Conservation (phyloP, 1,140 invertebrate genomes). For the Nasonia giraulti region DNA sequence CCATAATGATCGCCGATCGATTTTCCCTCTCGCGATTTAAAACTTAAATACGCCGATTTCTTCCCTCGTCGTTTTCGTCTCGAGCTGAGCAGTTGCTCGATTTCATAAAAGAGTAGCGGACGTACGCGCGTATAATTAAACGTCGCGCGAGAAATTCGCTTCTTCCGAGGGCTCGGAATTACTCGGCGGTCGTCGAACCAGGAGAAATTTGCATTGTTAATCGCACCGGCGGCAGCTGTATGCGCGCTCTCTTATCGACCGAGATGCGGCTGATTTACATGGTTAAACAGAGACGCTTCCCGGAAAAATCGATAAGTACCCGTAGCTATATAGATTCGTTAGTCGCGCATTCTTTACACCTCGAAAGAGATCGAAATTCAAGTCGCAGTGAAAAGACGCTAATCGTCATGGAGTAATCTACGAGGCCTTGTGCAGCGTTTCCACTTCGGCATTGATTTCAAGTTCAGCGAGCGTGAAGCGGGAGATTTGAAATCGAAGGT, state of each 20-base stretch:
- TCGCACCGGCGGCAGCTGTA: not conserved
- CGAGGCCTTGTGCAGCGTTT: not conserved
- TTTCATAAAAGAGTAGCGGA: no score
- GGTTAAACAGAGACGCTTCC: not conserved
- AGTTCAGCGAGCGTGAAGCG: slow-evolving; percentile 10
- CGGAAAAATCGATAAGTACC: not conserved
- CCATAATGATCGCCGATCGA: not conserved
- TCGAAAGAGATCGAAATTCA: not conserved
- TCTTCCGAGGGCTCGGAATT: not conserved
- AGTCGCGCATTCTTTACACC: not conserved
- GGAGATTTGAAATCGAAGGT: slow-evolving; percentile 21
- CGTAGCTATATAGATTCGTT: not conserved
- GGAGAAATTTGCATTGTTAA: slow-evolving; percentile 3
- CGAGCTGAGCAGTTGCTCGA: not conserved
- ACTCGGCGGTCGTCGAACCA: not conserved
- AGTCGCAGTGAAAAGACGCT: not conserved
- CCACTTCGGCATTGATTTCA: not conserved
- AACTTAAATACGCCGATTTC: not conserved
- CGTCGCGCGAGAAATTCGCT: not conserved
- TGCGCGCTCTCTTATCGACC: not conserved
- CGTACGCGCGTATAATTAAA: not conserved
- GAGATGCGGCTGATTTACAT: not conserved
- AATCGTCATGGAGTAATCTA: not conserved
- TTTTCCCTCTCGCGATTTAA: not conserved
- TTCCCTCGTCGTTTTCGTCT: not conserved